Conservation (phyloP, 2,888 invertebrate genomes). For the Omphaloscelis lunosa region DNA sequence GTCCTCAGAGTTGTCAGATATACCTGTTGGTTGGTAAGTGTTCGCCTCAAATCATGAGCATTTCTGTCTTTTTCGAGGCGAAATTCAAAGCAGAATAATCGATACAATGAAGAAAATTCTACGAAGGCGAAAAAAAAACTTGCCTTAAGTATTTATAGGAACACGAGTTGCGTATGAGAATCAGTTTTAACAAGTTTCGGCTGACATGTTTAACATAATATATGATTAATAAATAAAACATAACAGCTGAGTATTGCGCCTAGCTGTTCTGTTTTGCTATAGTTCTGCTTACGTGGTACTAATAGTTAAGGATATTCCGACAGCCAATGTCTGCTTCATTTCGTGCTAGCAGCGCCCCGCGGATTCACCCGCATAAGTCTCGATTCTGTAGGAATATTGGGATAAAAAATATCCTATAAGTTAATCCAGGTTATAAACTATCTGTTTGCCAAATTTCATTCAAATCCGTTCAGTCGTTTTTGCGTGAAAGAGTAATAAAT, state of each 20-base stretch:
- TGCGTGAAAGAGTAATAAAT: too few species aligned
- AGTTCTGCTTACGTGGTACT: neutral
- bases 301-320: neutral
- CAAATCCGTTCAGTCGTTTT: too few species aligned
- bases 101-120: neutral
- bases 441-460: too few species aligned
- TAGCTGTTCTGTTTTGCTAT: neutral
- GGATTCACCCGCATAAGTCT: too few species aligned
- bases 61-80: neutral
- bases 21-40: neutral
- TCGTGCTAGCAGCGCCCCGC: too few species aligned
- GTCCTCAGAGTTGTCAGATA: neutral
- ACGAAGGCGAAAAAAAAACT: neutral
- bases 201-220: neutral
- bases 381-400: too few species aligned
- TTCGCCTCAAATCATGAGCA: neutral
- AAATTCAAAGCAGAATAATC: neutral
- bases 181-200: neutral
- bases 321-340: too few species aligned
- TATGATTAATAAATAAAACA: conserved; percentile 1
- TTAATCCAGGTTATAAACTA: too few species aligned
- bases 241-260: neutral
- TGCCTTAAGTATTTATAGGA: neutral
- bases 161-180: neutral
- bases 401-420: too few species aligned